phyloP scores from a whole-genome alignment of 2,113 vertebrate species.

The Vulpes ferrilata region DNA sequence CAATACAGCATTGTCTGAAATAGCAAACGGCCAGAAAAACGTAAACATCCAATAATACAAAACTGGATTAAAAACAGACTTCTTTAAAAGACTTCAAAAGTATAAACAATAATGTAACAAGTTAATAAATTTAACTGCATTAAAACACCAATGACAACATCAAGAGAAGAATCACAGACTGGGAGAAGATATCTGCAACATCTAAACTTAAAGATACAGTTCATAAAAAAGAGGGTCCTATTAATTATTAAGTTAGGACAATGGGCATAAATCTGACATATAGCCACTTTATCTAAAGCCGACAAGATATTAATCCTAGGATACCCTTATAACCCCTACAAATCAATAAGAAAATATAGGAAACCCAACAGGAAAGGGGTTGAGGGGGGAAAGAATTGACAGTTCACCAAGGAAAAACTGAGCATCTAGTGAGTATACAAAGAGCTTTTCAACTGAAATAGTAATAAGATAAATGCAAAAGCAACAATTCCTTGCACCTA shows the following conservation, averaged over 20 bases:
- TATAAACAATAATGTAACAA: neutral
- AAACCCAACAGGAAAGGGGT: neutral
- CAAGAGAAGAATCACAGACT: neutral
- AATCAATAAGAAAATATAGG: neutral
- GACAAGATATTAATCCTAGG: neutral
- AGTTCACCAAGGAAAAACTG: conserved; percentile 11
- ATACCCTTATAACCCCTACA: neutral
- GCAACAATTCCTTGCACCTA: neutral
- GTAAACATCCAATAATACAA: conserved; percentile 14
- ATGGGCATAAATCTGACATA: neutral
- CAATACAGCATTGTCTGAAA: neutral
- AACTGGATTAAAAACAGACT: neutral
- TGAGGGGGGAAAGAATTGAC: neutral
- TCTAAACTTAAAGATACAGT: neutral
- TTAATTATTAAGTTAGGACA: neutral
- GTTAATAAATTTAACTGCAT: neutral
- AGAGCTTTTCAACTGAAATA: neutral
- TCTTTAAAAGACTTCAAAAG: neutral
- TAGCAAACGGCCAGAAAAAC: neutral
- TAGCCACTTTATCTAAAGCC: neutral
- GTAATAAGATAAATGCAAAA: neutral
- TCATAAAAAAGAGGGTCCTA: neutral
- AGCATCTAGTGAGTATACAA: neutral
- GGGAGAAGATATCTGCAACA: neutral
- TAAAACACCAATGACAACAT: neutral